Evolutionary conservation across 2,113 vertebrate genomes (phyloP).

Genomic region (Notiomystis cincta): DNA sequence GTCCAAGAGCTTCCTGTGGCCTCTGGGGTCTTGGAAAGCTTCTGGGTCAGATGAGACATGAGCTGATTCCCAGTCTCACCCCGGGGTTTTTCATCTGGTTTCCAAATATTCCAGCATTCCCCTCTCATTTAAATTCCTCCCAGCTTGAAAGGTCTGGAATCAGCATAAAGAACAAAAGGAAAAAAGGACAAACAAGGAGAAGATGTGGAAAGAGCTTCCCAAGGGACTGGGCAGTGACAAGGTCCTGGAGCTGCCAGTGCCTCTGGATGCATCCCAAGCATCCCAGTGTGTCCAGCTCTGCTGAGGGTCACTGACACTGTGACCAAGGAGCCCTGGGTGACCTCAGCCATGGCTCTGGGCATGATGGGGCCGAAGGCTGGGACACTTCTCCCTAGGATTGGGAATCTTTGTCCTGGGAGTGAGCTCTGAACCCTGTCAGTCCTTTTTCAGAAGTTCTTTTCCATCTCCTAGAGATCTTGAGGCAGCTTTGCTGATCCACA

Average conservation of each 20-base stretch:
- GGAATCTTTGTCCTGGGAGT: neutral
- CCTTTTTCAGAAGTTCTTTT: neutral
- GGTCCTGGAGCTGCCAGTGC: neutral
- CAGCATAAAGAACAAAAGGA: neutral
- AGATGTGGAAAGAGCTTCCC: neutral
- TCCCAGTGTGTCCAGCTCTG: neutral
- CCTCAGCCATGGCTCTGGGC: neutral
- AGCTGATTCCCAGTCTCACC: neutral
- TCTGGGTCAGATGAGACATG: neutral
- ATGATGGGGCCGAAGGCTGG: neutral
- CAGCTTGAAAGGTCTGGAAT: neutral
- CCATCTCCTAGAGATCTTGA: neutral
- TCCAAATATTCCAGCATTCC: neutral
- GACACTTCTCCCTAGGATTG: accelerated
- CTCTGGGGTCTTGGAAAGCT: neutral
- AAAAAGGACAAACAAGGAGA: neutral
- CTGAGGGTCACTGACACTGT: neutral
- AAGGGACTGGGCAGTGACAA: neutral
- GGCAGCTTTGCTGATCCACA: neutral
- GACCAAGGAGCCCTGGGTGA: accelerated
- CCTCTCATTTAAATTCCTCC: neutral
- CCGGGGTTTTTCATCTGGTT: neutral
- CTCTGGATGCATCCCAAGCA: neutral
- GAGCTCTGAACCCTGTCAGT: neutral
- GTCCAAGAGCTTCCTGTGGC: neutral